Evolutionary conservation across 2,888 invertebrate species (phyloP), one percentile per base, ranked within the genome.

Genomic region (Parasteatoda lunata): DNA sequence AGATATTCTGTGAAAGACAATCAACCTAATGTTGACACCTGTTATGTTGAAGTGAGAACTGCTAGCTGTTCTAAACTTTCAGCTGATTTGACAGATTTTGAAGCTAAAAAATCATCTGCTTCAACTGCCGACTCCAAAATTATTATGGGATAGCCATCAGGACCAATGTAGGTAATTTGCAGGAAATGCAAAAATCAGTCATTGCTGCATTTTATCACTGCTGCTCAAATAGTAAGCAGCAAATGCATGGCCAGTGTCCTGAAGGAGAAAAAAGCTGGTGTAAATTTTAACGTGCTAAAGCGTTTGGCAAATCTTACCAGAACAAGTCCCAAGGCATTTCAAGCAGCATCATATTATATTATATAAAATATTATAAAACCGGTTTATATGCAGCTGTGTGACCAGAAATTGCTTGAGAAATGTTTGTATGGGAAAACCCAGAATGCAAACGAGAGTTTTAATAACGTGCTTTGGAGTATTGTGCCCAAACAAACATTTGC

Each of bases 121-220:
- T n/a, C n/a, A n/a, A n/a, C n/a, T n/a, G n/a, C n/a, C n/a, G n/a
- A 15, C 45, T 54, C 5, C 54, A 54, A 54, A 73, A 59, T 15
- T 59, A 73, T n/a, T 54, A 73, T 54, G 73, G 73, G 4, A 73
- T 73, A 11, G 73, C 73, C 4, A 73, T 73, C 15, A 15, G 59
- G 8, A 54, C 11, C 30, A 8, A 59, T 73, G 73, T 59, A 3
- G 47, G 47, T 54, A 30, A 73, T 73, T 59, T 73, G 0, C 15
- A 52, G n/a, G 30, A 30, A 30, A 30, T 30, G 30, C 30, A 30
- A 30, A 30, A 30, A 11, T 15, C 52, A 11, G 47, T 45, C 52
- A 73, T 73, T 54, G 73, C 59, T 59, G 73, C 45, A 7, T 59
- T 54, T 52, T 73, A 54, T 73, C 73, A 59, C 30, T 54, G 54